A percentile compares a stretch with the other conserved stretches of the same genome.
phyloP scores from a whole-genome alignment of 35 echinoderm and acorn worm genomes.

The Diadema setosum region DNA sequence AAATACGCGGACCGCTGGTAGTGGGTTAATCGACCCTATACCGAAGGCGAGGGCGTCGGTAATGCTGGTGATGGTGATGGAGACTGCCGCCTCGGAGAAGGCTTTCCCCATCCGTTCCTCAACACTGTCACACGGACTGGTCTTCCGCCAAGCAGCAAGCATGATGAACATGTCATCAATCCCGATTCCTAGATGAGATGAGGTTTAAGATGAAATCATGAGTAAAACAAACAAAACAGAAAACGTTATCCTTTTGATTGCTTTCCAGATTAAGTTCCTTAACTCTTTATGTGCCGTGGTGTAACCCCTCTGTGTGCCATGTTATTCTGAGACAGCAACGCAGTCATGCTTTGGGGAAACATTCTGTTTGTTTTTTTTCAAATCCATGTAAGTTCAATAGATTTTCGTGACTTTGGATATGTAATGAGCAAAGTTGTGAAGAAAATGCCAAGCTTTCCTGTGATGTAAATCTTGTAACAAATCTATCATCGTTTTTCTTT shows the following conservation, averaged over 20 bases:
- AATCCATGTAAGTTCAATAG: no score
- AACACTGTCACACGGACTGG: conserved; percentile 15
- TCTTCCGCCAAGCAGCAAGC: conserved; percentile 91
- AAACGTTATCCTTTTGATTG: background rate
- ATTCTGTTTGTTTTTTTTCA: no score
- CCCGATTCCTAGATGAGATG: conserved; percentile 77
- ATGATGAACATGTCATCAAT: conserved; percentile 98
- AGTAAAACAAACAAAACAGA: background rate
- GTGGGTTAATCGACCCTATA: conserved; percentile 65
- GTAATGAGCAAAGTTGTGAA: no score
- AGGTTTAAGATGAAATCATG: no score
- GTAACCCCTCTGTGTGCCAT: no score
- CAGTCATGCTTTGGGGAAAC: no score
- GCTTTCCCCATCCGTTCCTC: conserved; percentile 82
- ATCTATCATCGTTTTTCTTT: no score
- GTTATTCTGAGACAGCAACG: no score
- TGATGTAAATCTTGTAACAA: no score
- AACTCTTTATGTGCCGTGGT: background rate
- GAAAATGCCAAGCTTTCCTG: no score
- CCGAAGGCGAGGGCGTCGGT: conserved; percentile 89
- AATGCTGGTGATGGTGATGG: conserved; percentile 95
- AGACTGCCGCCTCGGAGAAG: conserved; percentile 86
- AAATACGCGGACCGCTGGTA: conserved; percentile 85
- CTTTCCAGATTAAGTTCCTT: background rate
- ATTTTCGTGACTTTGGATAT: no score